Conservation (phyloP, 2,113 vertebrate species). For the Crotalus viridis region DNA sequence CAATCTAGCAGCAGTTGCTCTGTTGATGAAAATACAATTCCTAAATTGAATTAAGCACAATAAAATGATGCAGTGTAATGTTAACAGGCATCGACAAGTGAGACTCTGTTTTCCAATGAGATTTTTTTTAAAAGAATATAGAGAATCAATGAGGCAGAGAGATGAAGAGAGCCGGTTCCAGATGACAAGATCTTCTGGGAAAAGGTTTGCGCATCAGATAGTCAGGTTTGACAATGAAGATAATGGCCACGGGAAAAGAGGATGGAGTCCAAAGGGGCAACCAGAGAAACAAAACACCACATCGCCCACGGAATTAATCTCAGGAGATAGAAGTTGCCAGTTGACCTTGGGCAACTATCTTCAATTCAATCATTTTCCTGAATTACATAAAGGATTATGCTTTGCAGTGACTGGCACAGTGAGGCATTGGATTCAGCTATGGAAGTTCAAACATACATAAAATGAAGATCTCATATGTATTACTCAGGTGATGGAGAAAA, state of each 20-base stretch:
- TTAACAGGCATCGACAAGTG: conserved; percentile 43
- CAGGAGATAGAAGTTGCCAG: background rate
- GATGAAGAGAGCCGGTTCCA: conserved; percentile 39
- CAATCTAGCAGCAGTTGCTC: background rate
- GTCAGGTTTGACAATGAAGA: conserved; percentile 14
- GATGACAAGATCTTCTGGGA: conserved; percentile 41
- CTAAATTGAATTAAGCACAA: conserved; percentile 51
- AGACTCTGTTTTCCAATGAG: conserved; percentile 40
- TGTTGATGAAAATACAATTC: conserved; percentile 42
- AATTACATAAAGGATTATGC: background rate
- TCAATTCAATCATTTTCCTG: background rate
- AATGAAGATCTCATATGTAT: background rate
- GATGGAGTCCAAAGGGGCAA: conserved; percentile 25
- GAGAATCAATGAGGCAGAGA: conserved; percentile 46
- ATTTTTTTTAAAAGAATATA: conserved; percentile 48
- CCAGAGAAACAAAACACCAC: conserved; percentile 15
- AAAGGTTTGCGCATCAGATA: conserved; percentile 11
- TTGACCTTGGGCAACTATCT: background rate
- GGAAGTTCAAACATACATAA: background rate
- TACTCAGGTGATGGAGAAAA: background rate
- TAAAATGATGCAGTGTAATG: conserved; percentile 34
- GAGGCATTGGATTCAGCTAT: background rate
- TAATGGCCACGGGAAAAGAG: conserved; percentile 2
- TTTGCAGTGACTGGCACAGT: background rate
- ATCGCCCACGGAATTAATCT: background rate